Conservation (phyloP, 37 sponge, comb jelly and placozoan species). For the Bolinopsis microptera region DNA sequence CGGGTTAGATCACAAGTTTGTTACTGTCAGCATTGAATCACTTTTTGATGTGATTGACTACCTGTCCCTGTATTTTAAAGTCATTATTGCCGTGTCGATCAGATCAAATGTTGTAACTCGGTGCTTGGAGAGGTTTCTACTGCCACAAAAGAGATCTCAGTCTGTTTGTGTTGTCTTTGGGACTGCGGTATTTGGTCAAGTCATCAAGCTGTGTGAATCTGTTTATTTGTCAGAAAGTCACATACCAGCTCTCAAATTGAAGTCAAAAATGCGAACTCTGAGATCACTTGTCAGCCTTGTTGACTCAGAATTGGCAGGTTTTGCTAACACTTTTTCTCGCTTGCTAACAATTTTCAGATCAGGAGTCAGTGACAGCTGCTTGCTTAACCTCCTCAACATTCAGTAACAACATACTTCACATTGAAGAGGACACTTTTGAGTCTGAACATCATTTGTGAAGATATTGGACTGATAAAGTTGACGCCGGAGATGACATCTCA, state of each 20-base stretch:
- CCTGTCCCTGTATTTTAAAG: conserved; percentile 39
- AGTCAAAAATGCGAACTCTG: neutral
- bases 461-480: neutral
- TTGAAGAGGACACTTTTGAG: neutral
- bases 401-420: neutral
- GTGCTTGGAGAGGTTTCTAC: neutral
- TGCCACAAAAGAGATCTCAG: neutral
- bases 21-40: neutral
- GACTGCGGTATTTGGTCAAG: neutral
- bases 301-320: neutral
- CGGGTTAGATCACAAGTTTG: neutral
- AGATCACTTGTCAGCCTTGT: neutral
- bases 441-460: neutral
- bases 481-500: neutral
- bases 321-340: neutral
- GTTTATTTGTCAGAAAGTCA: conserved; percentile 22
- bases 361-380: conserved; percentile 8
- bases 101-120: neutral
- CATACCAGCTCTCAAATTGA: neutral
- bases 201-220: conserved; percentile 17
- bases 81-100: neutral
- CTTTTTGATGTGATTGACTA: conserved; percentile 29
- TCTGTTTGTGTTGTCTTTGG: conserved; percentile 23
- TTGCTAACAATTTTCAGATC: conserved; percentile 29
- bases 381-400: neutral